Evolutionary conservation across 1,140 invertebrate genomes (phyloP).

Genomic region (Drosophila tani): DNA sequence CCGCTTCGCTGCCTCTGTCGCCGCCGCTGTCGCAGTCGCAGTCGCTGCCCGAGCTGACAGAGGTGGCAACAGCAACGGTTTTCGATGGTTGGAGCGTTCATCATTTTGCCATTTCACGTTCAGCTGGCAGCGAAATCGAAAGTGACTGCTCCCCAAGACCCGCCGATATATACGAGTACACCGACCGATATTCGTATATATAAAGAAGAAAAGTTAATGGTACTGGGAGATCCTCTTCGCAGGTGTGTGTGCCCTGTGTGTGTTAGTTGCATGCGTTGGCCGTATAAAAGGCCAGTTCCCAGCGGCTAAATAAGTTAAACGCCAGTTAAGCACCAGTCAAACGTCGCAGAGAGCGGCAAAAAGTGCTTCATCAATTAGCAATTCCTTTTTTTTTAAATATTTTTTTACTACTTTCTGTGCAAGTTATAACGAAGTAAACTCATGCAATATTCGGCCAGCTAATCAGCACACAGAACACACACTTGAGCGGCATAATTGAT

Average conservation of each 20-base stretch:
- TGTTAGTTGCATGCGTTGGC: conserved; percentile 14
- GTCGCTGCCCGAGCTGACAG: conserved; percentile 6
- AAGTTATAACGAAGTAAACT: neutral
- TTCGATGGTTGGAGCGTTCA: conserved; percentile 81
- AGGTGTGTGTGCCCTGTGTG: conserved; percentile 16
- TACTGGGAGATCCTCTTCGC: conserved; percentile 24
- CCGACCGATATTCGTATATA: conserved; percentile 11
- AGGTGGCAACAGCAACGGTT: conserved; percentile 68
- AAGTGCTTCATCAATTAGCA: conserved; percentile 14
- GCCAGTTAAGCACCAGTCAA: conserved; percentile 8
- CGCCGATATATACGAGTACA: conserved; percentile 25
- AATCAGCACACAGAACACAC: conserved; percentile 25
- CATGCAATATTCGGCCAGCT: neutral
- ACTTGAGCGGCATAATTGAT: conserved; percentile 46
- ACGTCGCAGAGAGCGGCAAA: conserved; percentile 8
- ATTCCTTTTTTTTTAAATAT: neutral
- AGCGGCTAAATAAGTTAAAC: conserved; percentile 22
- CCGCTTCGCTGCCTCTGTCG: neutral
- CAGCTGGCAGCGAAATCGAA: conserved; percentile 85
- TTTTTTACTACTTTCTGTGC: conserved; percentile 17
- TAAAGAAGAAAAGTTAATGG: conserved; percentile 33
- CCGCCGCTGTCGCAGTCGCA: conserved; percentile 10
- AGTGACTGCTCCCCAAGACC: conserved; percentile 79
- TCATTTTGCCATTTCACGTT: conserved; percentile 85
- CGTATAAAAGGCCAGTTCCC: conserved; percentile 22